phyloP scores from a whole-genome alignment of 2,797 vertebrate species.

The Philypnodon macrostomus region DNA sequence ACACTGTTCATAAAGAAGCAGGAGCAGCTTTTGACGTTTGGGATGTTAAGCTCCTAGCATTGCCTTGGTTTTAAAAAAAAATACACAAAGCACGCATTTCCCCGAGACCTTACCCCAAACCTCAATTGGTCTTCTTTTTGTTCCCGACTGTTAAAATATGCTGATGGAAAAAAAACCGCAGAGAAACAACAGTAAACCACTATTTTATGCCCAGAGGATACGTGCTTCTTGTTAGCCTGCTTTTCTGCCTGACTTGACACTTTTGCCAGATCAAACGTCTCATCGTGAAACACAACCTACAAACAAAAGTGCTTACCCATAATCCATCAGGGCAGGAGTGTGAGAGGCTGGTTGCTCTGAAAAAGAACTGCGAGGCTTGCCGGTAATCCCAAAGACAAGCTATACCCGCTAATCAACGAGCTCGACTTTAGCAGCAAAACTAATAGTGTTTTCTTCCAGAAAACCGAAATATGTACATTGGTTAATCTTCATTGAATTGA shows the following conservation, averaged over 20 bases:
- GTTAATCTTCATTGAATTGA: no score
- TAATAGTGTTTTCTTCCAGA: slow-evolving; percentile 23
- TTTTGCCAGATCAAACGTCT: slow-evolving; percentile 76
- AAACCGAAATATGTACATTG: slow-evolving; percentile 27
- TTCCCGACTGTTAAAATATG: slow-evolving; percentile 74
- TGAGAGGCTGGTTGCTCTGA: slow-evolving; percentile 43
- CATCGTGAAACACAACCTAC: slow-evolving; percentile 57
- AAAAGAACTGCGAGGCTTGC: slow-evolving; percentile 46
- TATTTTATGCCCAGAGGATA: slow-evolving; percentile 66
- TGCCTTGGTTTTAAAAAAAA: slow-evolving; percentile 49
- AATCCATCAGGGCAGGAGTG: slow-evolving; percentile 68
- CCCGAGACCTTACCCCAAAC: slow-evolving; percentile 49
- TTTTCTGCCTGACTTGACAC: slow-evolving; percentile 73
- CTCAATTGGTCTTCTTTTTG: slow-evolving; percentile 71
- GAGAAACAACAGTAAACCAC: slow-evolving; percentile 49
- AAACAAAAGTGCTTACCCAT: slow-evolving; percentile 71
- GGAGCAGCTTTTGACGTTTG: slow-evolving; percentile 19
- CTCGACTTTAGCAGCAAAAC: slow-evolving; percentile 31
- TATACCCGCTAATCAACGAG: slow-evolving; percentile 61
- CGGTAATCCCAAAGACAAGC: slow-evolving; percentile 64
- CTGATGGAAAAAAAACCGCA: slow-evolving; percentile 64
- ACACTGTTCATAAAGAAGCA: slow-evolving; percentile 51
- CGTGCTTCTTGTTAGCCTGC: slow-evolving; percentile 62
- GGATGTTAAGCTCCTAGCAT: slow-evolving; percentile 59
- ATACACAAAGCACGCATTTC: slow-evolving; percentile 58